Evolutionary conservation across 2,888 invertebrate genomes (phyloP).

Genomic region (Andrena dorsata): DNA sequence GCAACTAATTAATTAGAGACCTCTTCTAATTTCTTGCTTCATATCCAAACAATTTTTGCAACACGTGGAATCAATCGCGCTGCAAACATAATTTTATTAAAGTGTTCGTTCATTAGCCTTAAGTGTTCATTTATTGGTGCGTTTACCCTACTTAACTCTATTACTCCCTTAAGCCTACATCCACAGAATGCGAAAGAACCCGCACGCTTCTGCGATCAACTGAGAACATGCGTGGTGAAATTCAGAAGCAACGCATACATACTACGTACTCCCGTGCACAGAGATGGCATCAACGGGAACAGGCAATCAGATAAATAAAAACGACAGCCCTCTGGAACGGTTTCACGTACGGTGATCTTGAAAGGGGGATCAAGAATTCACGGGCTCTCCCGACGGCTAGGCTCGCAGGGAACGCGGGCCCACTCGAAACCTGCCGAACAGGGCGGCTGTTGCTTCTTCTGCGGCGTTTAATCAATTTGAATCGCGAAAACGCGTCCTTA

Average conservation of each 20-base stretch:
- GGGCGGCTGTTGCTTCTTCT: slow-evolving; percentile 14
- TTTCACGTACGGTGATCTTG: slow-evolving; percentile 17
- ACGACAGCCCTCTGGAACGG: slow-evolving; percentile 18
- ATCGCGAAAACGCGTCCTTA: slow-evolving; percentile 57
- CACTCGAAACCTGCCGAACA: slow-evolving; percentile 24
- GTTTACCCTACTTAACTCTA: no score
- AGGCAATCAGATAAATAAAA: slow-evolving; percentile 5
- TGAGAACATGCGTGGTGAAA: background rate
- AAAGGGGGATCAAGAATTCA: slow-evolving; percentile 30
- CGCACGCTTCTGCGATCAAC: background rate
- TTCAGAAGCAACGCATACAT: background rate
- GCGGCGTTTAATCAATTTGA: slow-evolving; percentile 66
- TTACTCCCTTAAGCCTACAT: no score
- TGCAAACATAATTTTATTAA: no score
- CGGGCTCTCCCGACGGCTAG: slow-evolving; percentile 10
- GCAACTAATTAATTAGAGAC: no score
- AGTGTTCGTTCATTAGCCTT: no score
- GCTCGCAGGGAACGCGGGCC: background rate
- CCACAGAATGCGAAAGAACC: no score
- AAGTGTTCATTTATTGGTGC: no score
- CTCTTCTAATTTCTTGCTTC: no score
- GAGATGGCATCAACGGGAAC: background rate
- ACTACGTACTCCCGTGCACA: background rate
- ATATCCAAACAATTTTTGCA: no score
- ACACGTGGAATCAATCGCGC: no score